Conservation (phyloP, 2,113 vertebrate species). For the Hiodon tergisus region DNA sequence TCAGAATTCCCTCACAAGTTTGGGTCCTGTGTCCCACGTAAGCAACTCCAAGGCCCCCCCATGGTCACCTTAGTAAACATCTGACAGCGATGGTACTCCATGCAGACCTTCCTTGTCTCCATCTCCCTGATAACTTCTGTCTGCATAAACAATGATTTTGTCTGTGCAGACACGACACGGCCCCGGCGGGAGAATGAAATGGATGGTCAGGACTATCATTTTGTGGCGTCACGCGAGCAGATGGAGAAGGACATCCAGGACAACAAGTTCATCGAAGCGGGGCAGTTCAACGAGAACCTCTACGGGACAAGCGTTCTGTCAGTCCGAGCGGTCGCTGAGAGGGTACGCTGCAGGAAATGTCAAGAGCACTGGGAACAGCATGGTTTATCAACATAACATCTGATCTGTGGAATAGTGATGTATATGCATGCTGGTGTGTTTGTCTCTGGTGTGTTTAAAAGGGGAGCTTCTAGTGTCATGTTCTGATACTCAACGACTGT, state of each 20-base stretch:
- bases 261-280: conserved; percentile 97
- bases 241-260: conserved; percentile 99
- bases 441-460: too few relatives aligned
- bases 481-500: too few relatives aligned
- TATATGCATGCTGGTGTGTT: conserved; percentile 54
- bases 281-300: conserved; percentile 97
- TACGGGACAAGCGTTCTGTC: conserved; percentile 97
- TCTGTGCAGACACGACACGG: conserved; percentile 82
- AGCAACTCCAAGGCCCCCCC: conserved; percentile 50
- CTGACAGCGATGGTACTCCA: too few relatives aligned
- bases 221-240: conserved; percentile 86
- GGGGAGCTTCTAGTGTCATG: too few relatives aligned
- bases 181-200: conserved; percentile 88
- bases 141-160: too few relatives aligned
- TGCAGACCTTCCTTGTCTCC: too few relatives aligned
- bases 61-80: too few relatives aligned
- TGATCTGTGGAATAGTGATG: neutral
- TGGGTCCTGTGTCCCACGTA: conserved; percentile 96
- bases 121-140: too few relatives aligned
- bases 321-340: conserved; percentile 89
- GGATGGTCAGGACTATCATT: conserved; percentile 96
- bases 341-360: conserved; percentile 61
- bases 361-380: neutral
- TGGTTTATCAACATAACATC: neutral
- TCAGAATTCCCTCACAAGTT: conserved; percentile 98